A percentile compares a stretch with the other conserved stretches of the same genome.
phyloP scores from a whole-genome alignment of 2,888 invertebrate genomes.

The Nesidiocoris tenuis region DNA sequence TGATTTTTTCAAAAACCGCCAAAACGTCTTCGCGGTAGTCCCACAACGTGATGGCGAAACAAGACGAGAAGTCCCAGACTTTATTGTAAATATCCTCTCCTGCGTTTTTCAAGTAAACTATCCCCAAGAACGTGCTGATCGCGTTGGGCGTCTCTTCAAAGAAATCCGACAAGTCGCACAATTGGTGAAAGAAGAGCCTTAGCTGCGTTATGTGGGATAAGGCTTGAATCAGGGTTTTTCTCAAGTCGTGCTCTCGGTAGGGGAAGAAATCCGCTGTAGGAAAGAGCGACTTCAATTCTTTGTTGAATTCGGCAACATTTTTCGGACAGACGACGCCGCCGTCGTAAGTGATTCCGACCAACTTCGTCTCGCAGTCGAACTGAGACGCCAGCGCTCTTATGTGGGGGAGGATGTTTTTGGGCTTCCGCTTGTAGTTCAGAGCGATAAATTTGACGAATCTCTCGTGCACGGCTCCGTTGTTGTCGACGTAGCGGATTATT shows the following conservation, averaged over 20 bases:
- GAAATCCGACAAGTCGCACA: background rate
- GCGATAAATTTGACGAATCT: background rate
- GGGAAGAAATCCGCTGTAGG: background rate
- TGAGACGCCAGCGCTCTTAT: background rate
- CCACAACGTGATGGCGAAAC: background rate
- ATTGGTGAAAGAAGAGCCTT: background rate
- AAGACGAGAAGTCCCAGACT: background rate
- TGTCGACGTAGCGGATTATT: background rate
- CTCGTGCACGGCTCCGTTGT: background rate
- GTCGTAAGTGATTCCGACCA: conserved; percentile 16
- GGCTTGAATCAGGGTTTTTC: background rate
- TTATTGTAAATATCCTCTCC: background rate
- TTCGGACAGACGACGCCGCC: background rate
- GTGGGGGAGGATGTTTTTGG: background rate
- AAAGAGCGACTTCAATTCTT: background rate
- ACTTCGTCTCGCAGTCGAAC: background rate
- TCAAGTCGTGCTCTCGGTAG: background rate
- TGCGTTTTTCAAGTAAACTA: background rate
- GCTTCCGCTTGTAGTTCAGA: background rate
- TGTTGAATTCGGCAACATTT: background rate
- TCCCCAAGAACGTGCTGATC: background rate
- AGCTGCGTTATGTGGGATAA: background rate
- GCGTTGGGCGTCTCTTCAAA: background rate
- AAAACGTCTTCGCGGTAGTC: background rate
- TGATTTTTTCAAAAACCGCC: background rate